Base-by-base conservation (phyloP, 2,888 invertebrate species). In the Nomada fucata region DNA sequence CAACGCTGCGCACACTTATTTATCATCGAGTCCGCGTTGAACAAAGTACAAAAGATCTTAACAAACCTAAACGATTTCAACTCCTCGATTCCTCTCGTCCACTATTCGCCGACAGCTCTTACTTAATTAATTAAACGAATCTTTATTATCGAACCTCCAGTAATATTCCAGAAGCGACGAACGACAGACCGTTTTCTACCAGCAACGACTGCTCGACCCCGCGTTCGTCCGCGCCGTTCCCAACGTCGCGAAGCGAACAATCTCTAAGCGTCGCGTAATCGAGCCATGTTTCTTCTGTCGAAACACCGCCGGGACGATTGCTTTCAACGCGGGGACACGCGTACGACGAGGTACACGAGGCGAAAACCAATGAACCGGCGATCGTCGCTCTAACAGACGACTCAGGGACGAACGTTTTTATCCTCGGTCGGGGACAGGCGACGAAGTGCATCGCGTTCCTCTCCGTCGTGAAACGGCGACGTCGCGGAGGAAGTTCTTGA, bases 311-410 rank as follows among this genome's bases (percentile, higher is more conserved):
- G 15, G 74, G 13, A 53, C 59, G 50, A 59, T 23, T 47, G 26
- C 36, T 77, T 70, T 86, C 77, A 47, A 81, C 83, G 78, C 29
- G 53, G 65, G 26, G 20, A 23, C 61, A 74, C 60, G 50, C 81
- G 72, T 76, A 67, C 61, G 2, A 70, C 26, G 26, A 69, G 83
- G 73, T 64, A 69, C 71, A 50, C 63, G 52, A 64, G 20, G 57
- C 44, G 63, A 36, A 59, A 64, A 53, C 63, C 63, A 71, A 86
- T 73, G 70, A 77, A 84, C 74, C 71, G 63, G 55, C 29, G 86
- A 84, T 80, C 65, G 83, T 59, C 52, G 71, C 52, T 78, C 80
- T 85, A 85, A 86, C 81, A 83, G 68, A 2, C 59, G 26, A 81
- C 80, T 83, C 87, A 86, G 83, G 85, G 85, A 78, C 70, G 69